Conservation (phyloP, 2,888 invertebrate species). For the Steinernema hermaphroditum region DNA sequence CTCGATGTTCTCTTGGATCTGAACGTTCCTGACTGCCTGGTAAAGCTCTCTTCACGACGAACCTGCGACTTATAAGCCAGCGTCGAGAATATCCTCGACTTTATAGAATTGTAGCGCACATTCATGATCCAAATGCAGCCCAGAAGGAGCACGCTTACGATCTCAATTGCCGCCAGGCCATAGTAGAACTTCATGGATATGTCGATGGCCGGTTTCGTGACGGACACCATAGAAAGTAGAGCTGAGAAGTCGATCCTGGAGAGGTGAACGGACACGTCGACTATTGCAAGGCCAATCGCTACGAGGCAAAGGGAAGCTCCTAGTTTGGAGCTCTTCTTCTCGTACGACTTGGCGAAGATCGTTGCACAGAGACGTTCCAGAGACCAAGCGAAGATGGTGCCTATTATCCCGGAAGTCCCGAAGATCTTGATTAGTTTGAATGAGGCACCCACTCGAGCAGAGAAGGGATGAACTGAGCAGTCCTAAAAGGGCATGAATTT, state of each 20-base stretch:
- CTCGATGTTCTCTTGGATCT: constrained; percentile 25
- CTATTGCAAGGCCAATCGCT: neutral
- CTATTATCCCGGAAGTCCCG: neutral
- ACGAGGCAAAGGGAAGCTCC: neutral
- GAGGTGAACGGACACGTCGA: neutral
- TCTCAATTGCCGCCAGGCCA: neutral
- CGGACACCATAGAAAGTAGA: neutral
- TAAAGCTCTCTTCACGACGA: too few relatives aligned
- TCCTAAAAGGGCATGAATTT: neutral
- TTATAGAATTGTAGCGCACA: neutral
- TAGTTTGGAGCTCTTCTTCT: neutral
- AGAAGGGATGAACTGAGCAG: constrained; percentile 1
- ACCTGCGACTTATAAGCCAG: constrained; percentile 1
- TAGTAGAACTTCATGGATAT: constrained; percentile 11
- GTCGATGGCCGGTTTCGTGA: neutral
- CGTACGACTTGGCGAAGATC: neutral
- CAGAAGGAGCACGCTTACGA: neutral
- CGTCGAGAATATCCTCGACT: neutral
- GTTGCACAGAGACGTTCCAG: neutral
- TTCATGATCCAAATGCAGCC: constrained; percentile 13
- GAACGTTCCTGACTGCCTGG: too few relatives aligned
- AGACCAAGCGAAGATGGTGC: neutral
- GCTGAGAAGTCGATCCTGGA: neutral
- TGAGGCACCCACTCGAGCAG: neutral
- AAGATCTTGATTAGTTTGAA: constrained; percentile 8